Conservation (phyloP, 1,140 invertebrate genomes). For the Frieseomelitta varia region DNA sequence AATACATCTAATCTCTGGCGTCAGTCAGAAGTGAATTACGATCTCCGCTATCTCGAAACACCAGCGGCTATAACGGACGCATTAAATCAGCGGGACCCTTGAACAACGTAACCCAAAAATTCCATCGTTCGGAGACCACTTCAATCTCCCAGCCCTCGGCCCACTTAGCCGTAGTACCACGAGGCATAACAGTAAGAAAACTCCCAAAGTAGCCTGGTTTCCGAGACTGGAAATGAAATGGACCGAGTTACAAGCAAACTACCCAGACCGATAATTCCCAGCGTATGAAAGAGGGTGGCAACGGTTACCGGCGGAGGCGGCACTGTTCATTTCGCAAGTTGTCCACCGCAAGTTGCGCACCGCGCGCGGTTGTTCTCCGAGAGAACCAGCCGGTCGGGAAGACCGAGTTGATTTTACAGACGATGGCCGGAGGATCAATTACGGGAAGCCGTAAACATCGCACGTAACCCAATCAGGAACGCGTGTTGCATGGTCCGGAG, state of each 20-base stretch:
- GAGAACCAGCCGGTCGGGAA: too few relatives aligned
- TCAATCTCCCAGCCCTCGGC: neutral
- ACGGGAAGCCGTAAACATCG: conserved; percentile 43
- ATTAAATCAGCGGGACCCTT: neutral
- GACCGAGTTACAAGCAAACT: neutral
- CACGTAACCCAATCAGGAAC: conserved; percentile 37
- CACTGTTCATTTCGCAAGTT: too few relatives aligned
- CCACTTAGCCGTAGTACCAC: neutral
- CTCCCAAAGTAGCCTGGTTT: too few relatives aligned
- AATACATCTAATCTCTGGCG: too few relatives aligned
- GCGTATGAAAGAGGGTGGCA: neutral
- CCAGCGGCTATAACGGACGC: too few relatives aligned
- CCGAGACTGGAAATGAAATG: neutral
- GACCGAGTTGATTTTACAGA: conserved; percentile 25
- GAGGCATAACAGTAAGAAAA: neutral
- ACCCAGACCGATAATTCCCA: neutral
- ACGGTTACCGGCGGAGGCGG: neutral
- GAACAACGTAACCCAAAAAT: neutral
- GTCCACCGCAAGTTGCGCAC: neutral
- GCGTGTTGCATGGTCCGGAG: neutral
- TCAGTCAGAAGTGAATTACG: too few relatives aligned
- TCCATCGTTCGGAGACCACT: too few relatives aligned
- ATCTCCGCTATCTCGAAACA: too few relatives aligned
- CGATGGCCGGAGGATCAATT: conserved; percentile 47
- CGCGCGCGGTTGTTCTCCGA: too few relatives aligned